Evolutionary conservation across 2,797 vertebrate genomes (phyloP).

Genomic region (Allobates femoralis): DNA sequence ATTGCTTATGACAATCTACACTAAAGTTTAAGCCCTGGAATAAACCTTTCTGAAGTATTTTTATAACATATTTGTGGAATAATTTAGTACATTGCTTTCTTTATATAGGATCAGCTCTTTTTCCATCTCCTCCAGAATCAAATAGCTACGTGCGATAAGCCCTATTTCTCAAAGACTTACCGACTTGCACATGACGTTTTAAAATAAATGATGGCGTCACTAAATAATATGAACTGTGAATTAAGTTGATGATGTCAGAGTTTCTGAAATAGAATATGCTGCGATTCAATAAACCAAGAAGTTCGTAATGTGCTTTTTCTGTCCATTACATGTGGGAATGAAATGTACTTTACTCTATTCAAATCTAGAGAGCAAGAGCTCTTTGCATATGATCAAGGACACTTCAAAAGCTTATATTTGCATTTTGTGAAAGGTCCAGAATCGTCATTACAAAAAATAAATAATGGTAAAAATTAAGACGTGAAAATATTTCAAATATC

Average conservation of each 20-base stretch:
- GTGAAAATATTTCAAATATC: not conserved
- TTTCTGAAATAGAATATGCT: not conserved
- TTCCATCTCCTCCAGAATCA: not conserved
- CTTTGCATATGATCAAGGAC: not conserved
- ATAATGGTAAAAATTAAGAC: not conserved
- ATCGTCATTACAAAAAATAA: not conserved
- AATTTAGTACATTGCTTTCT: constrained; percentile 35
- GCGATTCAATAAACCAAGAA: not conserved
- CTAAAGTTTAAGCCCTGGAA: not conserved
- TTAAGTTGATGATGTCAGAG: not conserved
- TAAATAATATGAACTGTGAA: constrained; percentile 28
- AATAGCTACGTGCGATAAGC: not conserved
- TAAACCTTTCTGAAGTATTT: constrained; percentile 3
- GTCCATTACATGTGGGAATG: constrained; percentile 16
- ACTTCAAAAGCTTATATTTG: not conserved
- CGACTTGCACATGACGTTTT: not conserved
- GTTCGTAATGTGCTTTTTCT: not conserved
- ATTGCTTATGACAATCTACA: not conserved
- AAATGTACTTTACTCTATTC: constrained; percentile 27
- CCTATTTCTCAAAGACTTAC: not conserved
- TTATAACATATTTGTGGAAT: constrained; percentile 18
- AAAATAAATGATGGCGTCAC: not conserved
- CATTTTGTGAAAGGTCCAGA: not conserved
- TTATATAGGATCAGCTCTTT: constrained; percentile 8
- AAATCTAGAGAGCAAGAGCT: not conserved